A percentile compares a stretch with the other conserved stretches of the same genome.
These are phyloP conservation scores for Saccostrea glomerata DNA, from an alignment of 1,140 invertebrate species.

Conservation along the genomic window DNA sequence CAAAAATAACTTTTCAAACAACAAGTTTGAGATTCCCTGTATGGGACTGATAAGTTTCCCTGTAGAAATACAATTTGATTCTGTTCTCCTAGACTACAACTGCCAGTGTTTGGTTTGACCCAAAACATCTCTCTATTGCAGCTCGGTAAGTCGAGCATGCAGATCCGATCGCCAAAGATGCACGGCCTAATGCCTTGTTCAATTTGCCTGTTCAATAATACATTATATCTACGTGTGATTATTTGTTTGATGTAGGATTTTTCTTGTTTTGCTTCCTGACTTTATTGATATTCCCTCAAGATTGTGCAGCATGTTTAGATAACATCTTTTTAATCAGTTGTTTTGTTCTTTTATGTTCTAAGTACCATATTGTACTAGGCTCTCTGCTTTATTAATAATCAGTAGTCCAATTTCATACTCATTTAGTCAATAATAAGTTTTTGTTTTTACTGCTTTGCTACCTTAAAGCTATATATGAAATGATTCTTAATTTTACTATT, in stretches of 20 bases:
- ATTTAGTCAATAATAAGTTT: background rate
- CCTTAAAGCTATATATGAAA: background rate
- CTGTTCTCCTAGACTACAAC: slow-evolving; percentile 46
- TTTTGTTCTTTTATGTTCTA: background rate
- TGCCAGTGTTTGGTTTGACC: slow-evolving; percentile 53
- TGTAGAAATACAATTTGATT: slow-evolving; percentile 27
- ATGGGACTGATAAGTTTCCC: background rate
- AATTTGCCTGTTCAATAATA: slow-evolving; percentile 18
- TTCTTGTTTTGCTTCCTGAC: slow-evolving; percentile 1
- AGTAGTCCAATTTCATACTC: background rate
- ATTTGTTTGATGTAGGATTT: slow-evolving; percentile 20
- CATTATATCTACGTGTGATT: slow-evolving; percentile 22
- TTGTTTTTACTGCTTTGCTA: background rate
- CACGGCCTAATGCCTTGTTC: background rate
- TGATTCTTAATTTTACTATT: background rate
- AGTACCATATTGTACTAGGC: background rate
- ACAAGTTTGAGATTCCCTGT: background rate
- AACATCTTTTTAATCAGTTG: slow-evolving; percentile 9
- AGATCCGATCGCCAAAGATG: slow-evolving; percentile 14
- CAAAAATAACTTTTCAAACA: background rate
- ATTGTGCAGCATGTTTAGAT: slow-evolving; percentile 22
- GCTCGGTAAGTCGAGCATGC: slow-evolving; percentile 47
- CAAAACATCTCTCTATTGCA: slow-evolving; percentile 21
- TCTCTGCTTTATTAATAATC: slow-evolving; percentile 6
- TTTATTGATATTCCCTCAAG: background rate